phyloP scores from a whole-genome alignment of 2,888 invertebrate species.

The Thymelicus sylvestris region DNA sequence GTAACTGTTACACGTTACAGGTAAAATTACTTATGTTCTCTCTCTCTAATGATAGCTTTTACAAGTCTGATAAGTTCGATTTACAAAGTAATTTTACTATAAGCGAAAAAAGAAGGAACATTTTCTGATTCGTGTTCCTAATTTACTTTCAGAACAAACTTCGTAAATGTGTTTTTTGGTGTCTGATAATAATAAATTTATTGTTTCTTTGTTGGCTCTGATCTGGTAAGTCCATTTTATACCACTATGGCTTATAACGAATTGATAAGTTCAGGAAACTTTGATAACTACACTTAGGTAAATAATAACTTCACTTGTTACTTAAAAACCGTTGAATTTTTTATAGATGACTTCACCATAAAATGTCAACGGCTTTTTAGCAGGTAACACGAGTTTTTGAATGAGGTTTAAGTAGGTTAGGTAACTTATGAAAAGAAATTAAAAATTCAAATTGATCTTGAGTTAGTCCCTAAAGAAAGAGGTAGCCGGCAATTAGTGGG shows the following conservation, averaged over 20 bases:
- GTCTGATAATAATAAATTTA: not conserved
- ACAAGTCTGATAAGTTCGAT: not conserved
- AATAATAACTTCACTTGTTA: too few relatives aligned
- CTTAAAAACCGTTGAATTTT: too few relatives aligned
- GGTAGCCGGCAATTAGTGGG: constrained; percentile 48
- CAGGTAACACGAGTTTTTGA: not conserved
- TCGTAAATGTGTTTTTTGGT: not conserved
- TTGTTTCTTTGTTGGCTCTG: not conserved
- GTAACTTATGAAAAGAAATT: constrained; percentile 22
- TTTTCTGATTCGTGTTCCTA: not conserved
- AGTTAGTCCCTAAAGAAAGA: constrained; percentile 41
- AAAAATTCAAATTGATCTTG: constrained; percentile 44
- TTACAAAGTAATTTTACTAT: constrained; percentile 11
- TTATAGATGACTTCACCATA: too few relatives aligned
- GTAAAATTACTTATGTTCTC: too few relatives aligned
- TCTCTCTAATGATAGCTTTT: not conserved
- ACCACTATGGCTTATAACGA: too few relatives aligned
- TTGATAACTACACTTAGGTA: too few relatives aligned
- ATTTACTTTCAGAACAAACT: not conserved
- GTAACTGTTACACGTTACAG: too few relatives aligned
- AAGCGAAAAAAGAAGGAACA: constrained; percentile 3
- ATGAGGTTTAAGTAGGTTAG: too few relatives aligned
- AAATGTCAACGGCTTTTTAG: not conserved
- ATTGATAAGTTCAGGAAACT: too few relatives aligned
- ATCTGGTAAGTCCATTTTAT: too few relatives aligned